Evolutionary conservation across 2,888 invertebrate genomes (phyloP), one percentile per base, ranked within the genome.

Genomic region (Drosophila niveifrons): DNA sequence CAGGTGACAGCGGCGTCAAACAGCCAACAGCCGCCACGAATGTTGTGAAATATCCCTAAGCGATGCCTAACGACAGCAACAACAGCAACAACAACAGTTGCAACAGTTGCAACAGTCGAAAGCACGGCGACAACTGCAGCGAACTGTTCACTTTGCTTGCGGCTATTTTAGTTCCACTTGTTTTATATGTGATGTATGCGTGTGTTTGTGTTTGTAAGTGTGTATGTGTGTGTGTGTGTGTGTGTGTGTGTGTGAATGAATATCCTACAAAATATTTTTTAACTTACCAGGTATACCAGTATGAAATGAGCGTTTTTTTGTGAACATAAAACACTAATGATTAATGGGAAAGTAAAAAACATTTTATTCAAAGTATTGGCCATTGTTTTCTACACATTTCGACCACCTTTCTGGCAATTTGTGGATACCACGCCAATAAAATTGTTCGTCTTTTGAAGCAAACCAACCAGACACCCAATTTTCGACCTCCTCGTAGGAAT

Each of bases 1-100:
- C 82, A 70, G 80, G 74, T 74, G 86, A 81, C 66, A 62, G 47
- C 39, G 48, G 43, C 17, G 44, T 34, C 73, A 75, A 72, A 57
- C 79, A 69, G 66, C 59, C 79, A 66, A 57, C 74, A 50, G 36
- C 71, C 17, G 44, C 80, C 28, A 52, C 80, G 57, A 82, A 81
- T 63, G 75, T 90, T 81, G 90, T 91, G 53, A 90, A 90, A 79
- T 90, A 90, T 82, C 90, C 90, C 64, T 90, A 84, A 84, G 78
- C 65, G 3, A 34, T 11, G 46, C 7, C 29, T 44, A 44, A n/a
- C 58, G 36, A 28, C 57, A 48, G n/a, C 23, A 23, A 13, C 17
- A 57, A 10, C 44, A 44, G 8, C 34, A 43, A 2, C 47, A 64
- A 9, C 9, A 44, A 3, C n/a, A 44, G 7, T 31, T 43, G n/a